Base-by-base conservation (phyloP, 2,888 invertebrate species). In the Apodemia zela region DNA sequence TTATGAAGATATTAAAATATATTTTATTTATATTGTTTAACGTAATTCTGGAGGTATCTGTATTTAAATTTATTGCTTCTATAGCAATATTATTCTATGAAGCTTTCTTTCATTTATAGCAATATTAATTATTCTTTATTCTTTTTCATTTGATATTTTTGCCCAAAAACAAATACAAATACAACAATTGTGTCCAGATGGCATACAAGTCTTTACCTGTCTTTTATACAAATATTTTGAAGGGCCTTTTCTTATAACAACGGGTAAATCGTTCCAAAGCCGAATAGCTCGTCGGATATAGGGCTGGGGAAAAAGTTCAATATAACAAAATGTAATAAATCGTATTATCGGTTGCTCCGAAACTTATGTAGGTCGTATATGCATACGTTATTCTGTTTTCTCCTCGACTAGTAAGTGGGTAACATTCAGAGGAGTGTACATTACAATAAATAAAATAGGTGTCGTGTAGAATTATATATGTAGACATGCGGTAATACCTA, bases 191-290 rank as follows among this genome's bases (percentile, higher is more conserved):
- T 57, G 57, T 17, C 21, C 57, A 57, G 29, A 25, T 21, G 57
- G 29, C 21, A 21, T 45, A 54, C 18, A 54, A 54, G 29, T 25
- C 25, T 54, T 25, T 25, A 54, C 54, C 15, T 54, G 54, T 54
- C 54, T 54, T 25, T 54, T 25, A 15, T 25, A 54, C 29, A 29
- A 54, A 15, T 54, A 45, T 45, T 45, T 45, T 45, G 45, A n/a
- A n/a, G 45, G n/a, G n/a, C n/a, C n/a, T 45, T 45, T 45, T 45
- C 45, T 45, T 45, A 45, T 45, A 45, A 45, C 45, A 17, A 45
- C 45, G n/a, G 45, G 45, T 7, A 45, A 17, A 45, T 15, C 45
- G n/a, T 45, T 17, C 45, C 45, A 45, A 45, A 45, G 42, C 42
- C 42, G 42, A n/a, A 42, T 42, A 42, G 42, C 42, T 15, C 42